Evolutionary conservation across 2,888 invertebrate genomes (phyloP).

Genomic region (Steinernema carpocapsae): DNA sequence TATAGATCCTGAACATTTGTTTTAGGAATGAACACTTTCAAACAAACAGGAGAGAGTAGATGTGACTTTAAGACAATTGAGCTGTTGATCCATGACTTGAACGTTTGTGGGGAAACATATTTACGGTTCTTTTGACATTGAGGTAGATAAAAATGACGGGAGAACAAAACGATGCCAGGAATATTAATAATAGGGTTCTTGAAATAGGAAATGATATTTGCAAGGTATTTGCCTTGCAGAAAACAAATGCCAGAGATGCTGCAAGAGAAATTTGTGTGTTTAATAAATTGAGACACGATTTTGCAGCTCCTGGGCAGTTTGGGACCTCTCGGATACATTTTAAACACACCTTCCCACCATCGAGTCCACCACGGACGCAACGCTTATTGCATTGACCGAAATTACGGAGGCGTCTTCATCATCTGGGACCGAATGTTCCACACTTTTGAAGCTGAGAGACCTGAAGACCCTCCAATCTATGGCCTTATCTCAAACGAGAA

Average conservation of each 20-base stretch:
- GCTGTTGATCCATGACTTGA: no score
- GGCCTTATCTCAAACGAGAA: conserved; percentile 72
- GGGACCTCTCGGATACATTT: conserved; percentile 83
- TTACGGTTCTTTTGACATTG: no score
- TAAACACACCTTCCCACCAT: conserved; percentile 89
- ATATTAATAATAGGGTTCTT: no score
- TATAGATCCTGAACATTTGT: no score
- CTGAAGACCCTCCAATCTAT: conserved; percentile 80
- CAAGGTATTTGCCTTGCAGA: conserved; percentile 8
- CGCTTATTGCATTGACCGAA: conserved; percentile 84
- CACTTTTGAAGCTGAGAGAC: conserved; percentile 78
- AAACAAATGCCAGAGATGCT: background rate
- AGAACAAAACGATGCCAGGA: no score
- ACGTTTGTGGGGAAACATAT: no score
- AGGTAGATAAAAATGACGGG: no score
- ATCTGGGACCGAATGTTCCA: conserved; percentile 77
- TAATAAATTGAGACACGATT: conserved; percentile 22
- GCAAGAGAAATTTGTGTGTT: background rate
- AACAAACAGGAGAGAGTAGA: no score
- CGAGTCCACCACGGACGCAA: conserved; percentile 79
- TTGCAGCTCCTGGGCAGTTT: conserved; percentile 75
- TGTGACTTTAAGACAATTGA: no score
- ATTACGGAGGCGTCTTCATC: conserved; percentile 86
- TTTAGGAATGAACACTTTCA: no score
- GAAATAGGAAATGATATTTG: background rate